Evolutionary conservation across 2,888 invertebrate genomes (phyloP).

Genomic region (Mesorhabditis spiculigera): DNA sequence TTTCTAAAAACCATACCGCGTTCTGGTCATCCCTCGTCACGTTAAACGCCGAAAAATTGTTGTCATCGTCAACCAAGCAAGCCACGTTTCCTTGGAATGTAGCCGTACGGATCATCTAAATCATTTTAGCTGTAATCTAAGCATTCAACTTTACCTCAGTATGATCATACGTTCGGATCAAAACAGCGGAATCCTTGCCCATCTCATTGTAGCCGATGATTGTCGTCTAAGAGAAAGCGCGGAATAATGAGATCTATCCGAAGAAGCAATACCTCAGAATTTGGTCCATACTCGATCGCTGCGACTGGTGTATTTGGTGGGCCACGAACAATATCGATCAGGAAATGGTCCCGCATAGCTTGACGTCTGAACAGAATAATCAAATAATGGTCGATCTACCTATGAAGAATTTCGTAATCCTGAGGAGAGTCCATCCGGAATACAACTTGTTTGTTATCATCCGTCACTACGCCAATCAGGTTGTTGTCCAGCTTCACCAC

Average conservation of each 20-base stretch:
- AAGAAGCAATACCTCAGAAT: not conserved
- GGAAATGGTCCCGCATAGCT: not conserved
- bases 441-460: not conserved
- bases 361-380: not conserved
- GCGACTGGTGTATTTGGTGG: not conserved
- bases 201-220: slow-evolving; percentile 1
- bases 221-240: not conserved
- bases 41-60: not conserved
- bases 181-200: not conserved
- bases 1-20: no score
- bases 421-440: not conserved
- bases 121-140: not conserved
- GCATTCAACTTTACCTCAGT: not conserved
- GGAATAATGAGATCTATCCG: not conserved
- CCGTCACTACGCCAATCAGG: not conserved
- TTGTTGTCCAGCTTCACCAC: not conserved
- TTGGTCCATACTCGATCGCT: not conserved
- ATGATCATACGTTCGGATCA: not conserved
- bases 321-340: not conserved
- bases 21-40: not conserved
- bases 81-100: not conserved
- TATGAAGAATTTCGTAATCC: not conserved
- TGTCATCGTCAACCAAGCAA: not conserved
- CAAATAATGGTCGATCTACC: not conserved
- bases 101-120: not conserved